Evolutionary conservation across 2,888 invertebrate genomes (phyloP).

Genomic region (Tinea trinotella): DNA sequence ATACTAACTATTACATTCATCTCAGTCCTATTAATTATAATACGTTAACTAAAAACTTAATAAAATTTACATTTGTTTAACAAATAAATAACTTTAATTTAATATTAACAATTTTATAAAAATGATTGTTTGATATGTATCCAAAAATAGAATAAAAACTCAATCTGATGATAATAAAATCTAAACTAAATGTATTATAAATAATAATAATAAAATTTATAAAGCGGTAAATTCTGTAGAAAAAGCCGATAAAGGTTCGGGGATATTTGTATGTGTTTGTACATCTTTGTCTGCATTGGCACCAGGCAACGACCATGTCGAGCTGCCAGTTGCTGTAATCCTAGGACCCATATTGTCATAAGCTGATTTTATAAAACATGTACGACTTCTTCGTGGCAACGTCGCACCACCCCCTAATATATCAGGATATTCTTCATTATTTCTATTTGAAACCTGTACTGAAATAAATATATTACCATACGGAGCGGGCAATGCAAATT

Average conservation of each 20-base stretch:
- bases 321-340: conserved; percentile 90
- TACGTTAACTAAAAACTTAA: conserved; percentile 1
- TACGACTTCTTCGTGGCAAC: conserved; percentile 63
- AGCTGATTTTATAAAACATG: conserved; percentile 74
- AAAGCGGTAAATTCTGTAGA: conserved; percentile 66
- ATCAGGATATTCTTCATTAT: conserved; percentile 84
- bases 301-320: conserved; percentile 85
- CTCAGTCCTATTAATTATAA: conserved; percentile 26
- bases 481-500: conserved; percentile 61
- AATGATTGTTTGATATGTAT: conserved; percentile 23
- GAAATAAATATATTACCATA: conserved; percentile 88
- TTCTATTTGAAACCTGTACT: conserved; percentile 80
- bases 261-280: conserved; percentile 32
- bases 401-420: conserved; percentile 72
- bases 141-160: conserved; percentile 9
- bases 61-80: conserved; percentile 19
- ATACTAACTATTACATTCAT: conserved; percentile 26
- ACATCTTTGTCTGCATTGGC: conserved; percentile 40
- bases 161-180: not conserved
- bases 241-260: conserved; percentile 47
- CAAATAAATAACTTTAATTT: conserved; percentile 18
- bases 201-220: conserved; percentile 28
- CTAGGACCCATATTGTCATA: conserved; percentile 94
- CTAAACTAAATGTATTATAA: conserved; percentile 1
- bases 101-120: conserved; percentile 26